Evolutionary conservation across 2,113 vertebrate genomes (phyloP).

Genomic region (Crotophaga sulcirostris): DNA sequence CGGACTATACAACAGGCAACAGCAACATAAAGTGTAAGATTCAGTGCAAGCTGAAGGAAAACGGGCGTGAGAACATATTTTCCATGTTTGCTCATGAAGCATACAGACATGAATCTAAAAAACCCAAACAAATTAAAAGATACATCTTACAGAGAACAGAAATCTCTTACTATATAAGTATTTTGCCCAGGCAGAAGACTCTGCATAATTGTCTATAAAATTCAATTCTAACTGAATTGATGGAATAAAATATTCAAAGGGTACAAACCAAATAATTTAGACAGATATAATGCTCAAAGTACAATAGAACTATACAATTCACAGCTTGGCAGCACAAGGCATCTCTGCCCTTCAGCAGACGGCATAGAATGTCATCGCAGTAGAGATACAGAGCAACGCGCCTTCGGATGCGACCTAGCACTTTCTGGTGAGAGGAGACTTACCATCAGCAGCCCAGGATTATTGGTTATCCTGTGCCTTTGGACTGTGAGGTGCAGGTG

Average conservation of each 20-base stretch:
- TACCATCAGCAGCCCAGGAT: not conserved
- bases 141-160: constrained; percentile 86
- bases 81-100: constrained; percentile 75
- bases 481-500: constrained; percentile 7
- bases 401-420: not conserved
- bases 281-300: constrained; percentile 67
- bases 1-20: constrained; percentile 78
- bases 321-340: constrained; percentile 79
- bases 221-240: constrained; percentile 89
- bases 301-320: constrained; percentile 81
- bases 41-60: constrained; percentile 72
- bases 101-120: constrained; percentile 75
- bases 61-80: constrained; percentile 62
- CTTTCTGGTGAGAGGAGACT: not conserved
- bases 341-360: constrained; percentile 61
- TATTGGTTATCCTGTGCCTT: constrained; percentile 25
- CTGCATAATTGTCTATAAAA: constrained; percentile 86
- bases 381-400: not conserved
- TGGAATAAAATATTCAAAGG: constrained; percentile 80
- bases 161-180: constrained; percentile 87
- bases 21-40: constrained; percentile 74
- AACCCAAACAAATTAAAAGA: constrained; percentile 73
- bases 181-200: constrained; percentile 84
- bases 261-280: constrained; percentile 75
- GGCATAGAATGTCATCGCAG: not conserved